phyloP scores from a whole-genome alignment of 2,888 invertebrate species.

The Pachydiplax longipennis region DNA sequence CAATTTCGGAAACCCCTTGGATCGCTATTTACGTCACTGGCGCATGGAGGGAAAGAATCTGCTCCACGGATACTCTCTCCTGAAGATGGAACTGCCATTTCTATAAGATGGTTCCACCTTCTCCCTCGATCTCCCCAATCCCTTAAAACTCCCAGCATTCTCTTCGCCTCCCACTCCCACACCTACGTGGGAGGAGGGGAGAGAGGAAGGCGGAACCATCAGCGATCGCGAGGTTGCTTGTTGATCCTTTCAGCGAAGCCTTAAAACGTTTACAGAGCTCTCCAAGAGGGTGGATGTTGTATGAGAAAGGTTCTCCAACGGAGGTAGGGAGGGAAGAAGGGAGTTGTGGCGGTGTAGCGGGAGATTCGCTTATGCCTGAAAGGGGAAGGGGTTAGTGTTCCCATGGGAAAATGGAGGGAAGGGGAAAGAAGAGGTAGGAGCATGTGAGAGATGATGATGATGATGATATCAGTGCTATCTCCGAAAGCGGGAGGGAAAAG shows the following conservation, averaged over 20 bases:
- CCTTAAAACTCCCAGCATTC: neutral
- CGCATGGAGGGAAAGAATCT: neutral
- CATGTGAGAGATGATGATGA: neutral
- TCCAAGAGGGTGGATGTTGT: slow-evolving; percentile 47
- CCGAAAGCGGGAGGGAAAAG: neutral
- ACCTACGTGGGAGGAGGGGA: neutral
- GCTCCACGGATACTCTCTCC: slow-evolving; percentile 6
- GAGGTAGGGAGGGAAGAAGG: neutral
- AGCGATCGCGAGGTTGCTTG: slow-evolving; percentile 48
- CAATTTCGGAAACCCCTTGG: neutral
- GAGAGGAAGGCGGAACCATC: slow-evolving; percentile 36
- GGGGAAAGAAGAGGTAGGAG: neutral
- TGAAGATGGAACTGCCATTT: slow-evolving; percentile 30
- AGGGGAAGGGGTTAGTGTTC: slow-evolving; percentile 1
- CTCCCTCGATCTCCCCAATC: neutral
- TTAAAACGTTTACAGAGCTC: slow-evolving; percentile 51
- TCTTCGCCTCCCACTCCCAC: neutral
- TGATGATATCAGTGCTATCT: slow-evolving; percentile 25
- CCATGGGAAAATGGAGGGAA: neutral
- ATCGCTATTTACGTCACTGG: slow-evolving; percentile 22
- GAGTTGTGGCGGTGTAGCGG: neutral
- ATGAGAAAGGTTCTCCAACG: neutral
- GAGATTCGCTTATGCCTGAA: neutral
- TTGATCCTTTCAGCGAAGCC: slow-evolving; percentile 50
- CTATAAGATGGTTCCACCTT: neutral